phyloP scores from a whole-genome alignment of 2,113 vertebrate species.

The Elephas maximus region DNA sequence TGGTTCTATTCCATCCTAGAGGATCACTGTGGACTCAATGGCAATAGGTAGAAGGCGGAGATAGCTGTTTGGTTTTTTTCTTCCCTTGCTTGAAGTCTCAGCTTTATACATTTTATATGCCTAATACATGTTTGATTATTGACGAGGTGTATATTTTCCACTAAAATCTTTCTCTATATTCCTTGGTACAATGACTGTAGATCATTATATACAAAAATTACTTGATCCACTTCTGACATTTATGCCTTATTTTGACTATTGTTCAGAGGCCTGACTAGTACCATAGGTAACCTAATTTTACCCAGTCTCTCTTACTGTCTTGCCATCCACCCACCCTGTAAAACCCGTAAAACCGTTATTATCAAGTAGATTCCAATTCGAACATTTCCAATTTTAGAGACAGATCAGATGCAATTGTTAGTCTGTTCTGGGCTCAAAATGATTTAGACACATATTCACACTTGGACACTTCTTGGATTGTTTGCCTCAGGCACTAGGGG shows the following conservation, averaged over 20 bases:
- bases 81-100: background rate
- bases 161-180: background rate
- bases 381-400: slow-evolving; percentile 40
- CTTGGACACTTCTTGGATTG: background rate
- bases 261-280: background rate
- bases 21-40: too few relatives aligned
- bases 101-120: background rate
- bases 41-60: background rate
- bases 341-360: too few relatives aligned
- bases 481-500: background rate
- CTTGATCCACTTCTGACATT: slow-evolving; percentile 4
- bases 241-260: slow-evolving; percentile 16
- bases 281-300: background rate
- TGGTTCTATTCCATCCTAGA: too few relatives aligned
- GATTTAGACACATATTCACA: background rate
- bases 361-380: background rate
- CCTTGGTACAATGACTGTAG: background rate
- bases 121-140: background rate
- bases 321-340: background rate
- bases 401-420: background rate
- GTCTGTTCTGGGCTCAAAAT: background rate
- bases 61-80: background rate
- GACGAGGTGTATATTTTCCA: background rate
- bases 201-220: background rate
- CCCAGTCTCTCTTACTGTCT: background rate